Percentiles rank a stretch among this genome's conserved stretches.
phyloP scores from a whole-genome alignment of 2,888 invertebrate genomes.

The Prosapia bicincta region DNA sequence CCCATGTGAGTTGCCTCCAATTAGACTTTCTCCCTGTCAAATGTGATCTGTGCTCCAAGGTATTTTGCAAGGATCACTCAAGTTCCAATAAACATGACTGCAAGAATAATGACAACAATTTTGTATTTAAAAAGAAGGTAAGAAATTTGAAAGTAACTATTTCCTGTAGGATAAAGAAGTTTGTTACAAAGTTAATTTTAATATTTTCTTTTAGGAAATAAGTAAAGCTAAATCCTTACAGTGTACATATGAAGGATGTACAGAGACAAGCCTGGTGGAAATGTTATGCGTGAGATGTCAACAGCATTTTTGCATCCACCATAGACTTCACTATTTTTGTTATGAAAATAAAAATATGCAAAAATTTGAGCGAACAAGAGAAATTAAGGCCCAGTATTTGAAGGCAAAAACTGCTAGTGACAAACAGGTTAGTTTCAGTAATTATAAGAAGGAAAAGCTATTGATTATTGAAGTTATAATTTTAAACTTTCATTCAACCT shows the following conservation, averaged over 20 bases:
- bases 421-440: conserved; percentile 54
- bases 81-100: conserved; percentile 55
- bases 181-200: neutral
- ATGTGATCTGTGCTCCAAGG: conserved; percentile 58
- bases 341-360: conserved; percentile 48
- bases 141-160: neutral
- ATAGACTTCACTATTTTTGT: conserved; percentile 53
- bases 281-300: conserved; percentile 63
- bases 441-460: too few relatives aligned
- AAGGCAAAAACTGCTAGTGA: conserved; percentile 62
- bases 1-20: conserved; percentile 58
- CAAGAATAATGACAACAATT: conserved; percentile 42
- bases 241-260: conserved; percentile 59
- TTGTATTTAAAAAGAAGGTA: conserved; percentile 37
- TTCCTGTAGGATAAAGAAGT: neutral
- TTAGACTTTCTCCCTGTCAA: conserved; percentile 68
- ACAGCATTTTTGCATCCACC: conserved; percentile 66
- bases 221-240: conserved; percentile 49
- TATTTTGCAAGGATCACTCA: conserved; percentile 68
- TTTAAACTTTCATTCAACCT: too few relatives aligned
- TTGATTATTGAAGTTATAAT: too few relatives aligned
- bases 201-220: conserved; percentile 41
- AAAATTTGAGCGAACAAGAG: conserved; percentile 56
- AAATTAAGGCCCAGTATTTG: conserved; percentile 58
- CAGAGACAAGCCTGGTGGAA: conserved; percentile 57